phyloP scores from a whole-genome alignment of 2,797 vertebrate species.

The Sebastes ruberrimus region DNA sequence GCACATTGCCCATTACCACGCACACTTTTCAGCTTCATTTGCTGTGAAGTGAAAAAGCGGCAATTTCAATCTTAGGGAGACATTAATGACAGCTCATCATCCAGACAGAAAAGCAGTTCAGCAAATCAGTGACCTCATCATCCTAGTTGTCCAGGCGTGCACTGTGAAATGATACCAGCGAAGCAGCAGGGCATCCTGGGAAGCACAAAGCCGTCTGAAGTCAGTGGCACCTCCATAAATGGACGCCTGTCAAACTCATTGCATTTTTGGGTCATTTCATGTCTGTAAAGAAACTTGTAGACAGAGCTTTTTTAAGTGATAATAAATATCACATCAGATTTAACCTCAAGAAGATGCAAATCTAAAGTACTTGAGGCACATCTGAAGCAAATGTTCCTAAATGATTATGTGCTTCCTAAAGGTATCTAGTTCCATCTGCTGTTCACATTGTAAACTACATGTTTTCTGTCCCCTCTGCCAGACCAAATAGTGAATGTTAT shows the following conservation, averaged over 20 bases:
- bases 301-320: background rate
- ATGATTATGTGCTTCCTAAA: background rate
- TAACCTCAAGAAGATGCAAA: background rate
- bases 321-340: background rate
- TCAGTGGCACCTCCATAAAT: conserved; percentile 7
- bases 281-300: background rate
- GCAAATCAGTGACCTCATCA: conserved; percentile 47
- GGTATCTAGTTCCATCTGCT: conserved; percentile 67
- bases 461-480: background rate
- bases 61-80: conserved; percentile 27
- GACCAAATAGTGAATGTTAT: background rate
- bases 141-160: conserved; percentile 36
- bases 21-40: conserved; percentile 54
- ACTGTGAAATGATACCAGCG: conserved; percentile 35
- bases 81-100: conserved; percentile 49
- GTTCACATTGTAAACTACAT: conserved; percentile 52
- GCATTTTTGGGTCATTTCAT: background rate
- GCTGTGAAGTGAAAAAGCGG: conserved; percentile 45
- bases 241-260: background rate
- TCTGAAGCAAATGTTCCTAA: background rate
- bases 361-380: background rate
- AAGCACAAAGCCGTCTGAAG: conserved; percentile 5
- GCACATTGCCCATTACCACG: conserved; percentile 43
- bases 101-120: conserved; percentile 48
- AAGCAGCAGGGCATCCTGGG: conserved; percentile 35